Evolutionary conservation across 2,888 invertebrate genomes (phyloP).

Genomic region (Aphodius sticticus): DNA sequence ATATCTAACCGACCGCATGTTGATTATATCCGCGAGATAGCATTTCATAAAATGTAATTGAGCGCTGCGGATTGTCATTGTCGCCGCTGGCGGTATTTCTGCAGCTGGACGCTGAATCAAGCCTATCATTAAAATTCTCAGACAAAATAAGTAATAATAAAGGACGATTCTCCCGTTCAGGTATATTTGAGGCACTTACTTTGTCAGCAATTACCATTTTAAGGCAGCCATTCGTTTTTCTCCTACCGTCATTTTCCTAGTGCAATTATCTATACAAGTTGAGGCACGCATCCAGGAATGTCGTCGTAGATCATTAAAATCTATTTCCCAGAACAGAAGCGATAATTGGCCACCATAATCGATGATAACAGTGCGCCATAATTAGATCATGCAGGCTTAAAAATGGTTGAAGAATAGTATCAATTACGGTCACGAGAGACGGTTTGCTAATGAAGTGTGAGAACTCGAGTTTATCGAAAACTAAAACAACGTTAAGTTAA

Average conservation of each 20-base stretch:
- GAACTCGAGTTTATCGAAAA: slow-evolving; percentile 12
- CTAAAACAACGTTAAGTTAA: slow-evolving; percentile 12
- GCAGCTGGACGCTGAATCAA: neutral
- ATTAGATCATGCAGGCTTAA: no score
- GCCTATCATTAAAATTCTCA: slow-evolving; percentile 16
- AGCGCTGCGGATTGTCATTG: neutral
- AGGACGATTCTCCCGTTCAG: neutral
- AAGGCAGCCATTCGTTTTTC: neutral
- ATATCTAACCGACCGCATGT: no score
- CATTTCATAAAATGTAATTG: no score
- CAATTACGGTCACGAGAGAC: no score
- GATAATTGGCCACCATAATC: no score
- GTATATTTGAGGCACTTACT: neutral
- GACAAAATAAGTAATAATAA: slow-evolving; percentile 5
- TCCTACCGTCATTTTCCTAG: neutral
- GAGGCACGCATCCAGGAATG: no score
- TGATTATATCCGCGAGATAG: no score
- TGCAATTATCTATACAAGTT: no score
- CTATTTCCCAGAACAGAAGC: no score
- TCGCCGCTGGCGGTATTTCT: neutral
- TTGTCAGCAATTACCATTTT: slow-evolving; percentile 4
- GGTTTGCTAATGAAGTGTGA: slow-evolving; percentile 15
- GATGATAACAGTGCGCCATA: no score
- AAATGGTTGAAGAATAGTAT: no score
- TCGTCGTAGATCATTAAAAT: no score